phyloP scores from a whole-genome alignment of 2,888 invertebrate species.

The Boloria euphrosyne region DNA sequence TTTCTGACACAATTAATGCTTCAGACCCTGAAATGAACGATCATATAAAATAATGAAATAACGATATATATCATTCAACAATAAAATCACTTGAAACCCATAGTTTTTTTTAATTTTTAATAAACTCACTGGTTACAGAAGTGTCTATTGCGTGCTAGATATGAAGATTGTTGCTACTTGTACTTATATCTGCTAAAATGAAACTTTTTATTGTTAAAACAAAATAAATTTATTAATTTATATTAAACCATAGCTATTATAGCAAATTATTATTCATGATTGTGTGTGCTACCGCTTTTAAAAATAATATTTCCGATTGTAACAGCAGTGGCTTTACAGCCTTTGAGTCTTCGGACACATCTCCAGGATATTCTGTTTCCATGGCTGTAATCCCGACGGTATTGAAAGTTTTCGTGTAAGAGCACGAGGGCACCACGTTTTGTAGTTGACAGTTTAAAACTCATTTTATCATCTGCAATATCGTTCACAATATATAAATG shows the following conservation, averaged over 20 bases:
- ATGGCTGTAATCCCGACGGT: constrained; percentile 43
- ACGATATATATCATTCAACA: no score
- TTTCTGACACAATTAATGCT: constrained; percentile 36
- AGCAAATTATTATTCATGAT: constrained; percentile 6
- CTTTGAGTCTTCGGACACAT: constrained; percentile 41
- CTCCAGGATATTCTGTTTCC: constrained; percentile 44
- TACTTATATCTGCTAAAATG: no score
- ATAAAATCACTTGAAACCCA: no score
- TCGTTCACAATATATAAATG: no score
- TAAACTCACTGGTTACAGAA: no score
- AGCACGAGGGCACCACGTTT: constrained; percentile 43
- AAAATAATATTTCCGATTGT: constrained; percentile 35
- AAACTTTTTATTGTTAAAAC: no score
- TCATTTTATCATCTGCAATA: no score
- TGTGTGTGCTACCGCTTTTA: constrained; percentile 33
- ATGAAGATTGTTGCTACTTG: no score
- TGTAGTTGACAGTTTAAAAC: constrained; percentile 42
- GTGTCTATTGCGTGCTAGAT: no score
- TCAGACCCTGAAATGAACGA: constrained; percentile 27
- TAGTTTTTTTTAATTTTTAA: no score
- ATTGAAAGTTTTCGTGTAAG: constrained; percentile 38
- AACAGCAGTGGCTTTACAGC: constrained; percentile 43
- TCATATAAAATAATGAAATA: no score
- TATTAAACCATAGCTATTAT: background rate
- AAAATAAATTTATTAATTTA: no score